Base-by-base conservation (phyloP, 1,140 invertebrate species). In the Xylocopa sonorina region DNA sequence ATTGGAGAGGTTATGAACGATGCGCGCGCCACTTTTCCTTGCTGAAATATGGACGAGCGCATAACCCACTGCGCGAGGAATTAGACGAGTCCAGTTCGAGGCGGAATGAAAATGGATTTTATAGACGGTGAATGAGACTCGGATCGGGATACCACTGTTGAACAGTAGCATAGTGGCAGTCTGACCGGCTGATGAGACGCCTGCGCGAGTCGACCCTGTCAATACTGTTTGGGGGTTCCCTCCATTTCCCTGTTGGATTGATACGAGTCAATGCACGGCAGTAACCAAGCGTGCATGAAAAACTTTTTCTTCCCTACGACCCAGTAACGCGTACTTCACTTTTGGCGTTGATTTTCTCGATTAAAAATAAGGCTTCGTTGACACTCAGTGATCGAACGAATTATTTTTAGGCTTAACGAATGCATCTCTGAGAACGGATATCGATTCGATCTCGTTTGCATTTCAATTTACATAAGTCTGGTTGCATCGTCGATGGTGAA, bases 191-290 rank as follows among this genome's bases (percentile, higher is more conserved):
- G 34, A n/a, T 24, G 14, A 34, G 43, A 78, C 76, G 80, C 75
- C 76, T 78, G 75, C 80, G 80, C 80, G 60, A 78, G n/a, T 50
- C 50, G 50, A 16, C 16, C 60, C 58, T 71, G 76, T 78, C 76
- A 78, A 81, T 81, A 81, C 75, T 64, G 51, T 63, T 62, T 62
- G 48, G 48, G 46, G 32, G 58, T 60, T 81, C 32, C 64, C 46
- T 63, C 43, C 57, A 21, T 78, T 60, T 71, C 67, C 18, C 43
- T 53, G 34, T 72, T 51, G 58, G 21, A 78, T 71, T 72, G 57
- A 78, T 62, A 72, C 67, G 57, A 78, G 66, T 78, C 51, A 76
- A 76, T 58, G 63, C 51, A 68, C 51, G 63, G 10, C 51, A 46
- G 41, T 76, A 76, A 34, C 63, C 29, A 57, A 67, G 4, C 63